phyloP scores from a whole-genome alignment of 2,888 invertebrate species.

The Athalia circularis region DNA sequence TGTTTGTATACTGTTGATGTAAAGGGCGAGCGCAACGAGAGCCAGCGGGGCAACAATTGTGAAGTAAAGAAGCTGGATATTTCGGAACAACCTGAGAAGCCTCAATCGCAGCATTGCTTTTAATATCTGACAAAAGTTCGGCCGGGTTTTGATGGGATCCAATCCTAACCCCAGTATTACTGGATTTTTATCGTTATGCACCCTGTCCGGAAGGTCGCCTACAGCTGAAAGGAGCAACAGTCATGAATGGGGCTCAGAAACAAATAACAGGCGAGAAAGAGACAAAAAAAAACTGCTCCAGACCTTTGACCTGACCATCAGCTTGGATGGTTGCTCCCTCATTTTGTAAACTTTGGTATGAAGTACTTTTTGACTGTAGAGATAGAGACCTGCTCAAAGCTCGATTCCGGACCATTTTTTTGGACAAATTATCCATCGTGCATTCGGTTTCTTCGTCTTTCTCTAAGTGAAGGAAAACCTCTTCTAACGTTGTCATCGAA shows the following conservation, averaged over 20 bases:
- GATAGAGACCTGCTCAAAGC: slow-evolving; percentile 84
- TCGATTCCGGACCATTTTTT: slow-evolving; percentile 83
- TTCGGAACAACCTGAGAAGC: slow-evolving; percentile 80
- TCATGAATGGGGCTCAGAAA: background rate
- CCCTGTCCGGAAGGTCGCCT: slow-evolving; percentile 73
- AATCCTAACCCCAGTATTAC: slow-evolving; percentile 78
- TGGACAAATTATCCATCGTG: slow-evolving; percentile 83
- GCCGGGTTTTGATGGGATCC: slow-evolving; percentile 80
- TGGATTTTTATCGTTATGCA: slow-evolving; percentile 75
- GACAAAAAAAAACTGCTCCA: background rate
- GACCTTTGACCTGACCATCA: slow-evolving; percentile 70
- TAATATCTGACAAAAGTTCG: slow-evolving; percentile 80
- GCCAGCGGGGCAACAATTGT: slow-evolving; percentile 84
- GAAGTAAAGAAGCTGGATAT: slow-evolving; percentile 84
- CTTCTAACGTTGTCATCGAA: slow-evolving; percentile 92
- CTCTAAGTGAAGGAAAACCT: slow-evolving; percentile 89
- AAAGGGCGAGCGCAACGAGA: slow-evolving; percentile 82
- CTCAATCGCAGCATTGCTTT: slow-evolving; percentile 82
- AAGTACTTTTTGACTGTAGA: slow-evolving; percentile 84
- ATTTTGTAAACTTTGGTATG: slow-evolving; percentile 83
- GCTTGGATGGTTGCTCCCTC: slow-evolving; percentile 72
- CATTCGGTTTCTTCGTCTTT: slow-evolving; percentile 82
- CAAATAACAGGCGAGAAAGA: background rate
- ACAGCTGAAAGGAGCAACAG: slow-evolving; percentile 71
- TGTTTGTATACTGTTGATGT: slow-evolving; percentile 79